Percentiles rank a stretch among this genome's conserved stretches.
Conservation (phyloP, 92 coral and sea anemone species). For the Epizoanthus fatuus region DNA sequence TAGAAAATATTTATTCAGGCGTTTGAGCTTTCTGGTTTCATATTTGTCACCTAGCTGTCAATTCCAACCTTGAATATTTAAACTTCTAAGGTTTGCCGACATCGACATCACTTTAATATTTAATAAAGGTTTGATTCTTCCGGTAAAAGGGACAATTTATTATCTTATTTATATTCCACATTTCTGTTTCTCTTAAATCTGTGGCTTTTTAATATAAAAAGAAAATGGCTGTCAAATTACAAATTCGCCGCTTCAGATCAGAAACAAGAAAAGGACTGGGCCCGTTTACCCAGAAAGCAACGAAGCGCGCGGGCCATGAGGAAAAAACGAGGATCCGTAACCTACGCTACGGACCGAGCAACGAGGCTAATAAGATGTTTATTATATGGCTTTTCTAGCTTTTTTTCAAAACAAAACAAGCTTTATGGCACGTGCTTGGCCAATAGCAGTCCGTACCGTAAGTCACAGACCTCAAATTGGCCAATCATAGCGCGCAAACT, state of each 20-base stretch:
- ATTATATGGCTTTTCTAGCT: no score
- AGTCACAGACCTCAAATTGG: no score
- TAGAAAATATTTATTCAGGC: neutral
- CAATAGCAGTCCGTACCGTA: no score
- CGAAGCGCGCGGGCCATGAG: no score
- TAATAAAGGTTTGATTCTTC: neutral
- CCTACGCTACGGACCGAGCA: no score
- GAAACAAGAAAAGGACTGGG: neutral
- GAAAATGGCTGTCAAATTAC: neutral
- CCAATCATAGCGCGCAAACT: no score
- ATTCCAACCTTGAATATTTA: neutral
- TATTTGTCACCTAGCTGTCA: conserved; percentile 8
- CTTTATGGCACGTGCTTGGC: no score
- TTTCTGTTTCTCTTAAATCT: neutral
- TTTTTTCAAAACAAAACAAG: no score
- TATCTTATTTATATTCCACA: neutral
- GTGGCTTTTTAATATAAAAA: neutral
- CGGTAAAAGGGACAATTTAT: neutral
- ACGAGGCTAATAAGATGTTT: no score
- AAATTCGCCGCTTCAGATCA: neutral
- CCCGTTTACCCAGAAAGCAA: no score
- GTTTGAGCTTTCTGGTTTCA: neutral
- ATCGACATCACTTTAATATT: conserved; percentile 13
- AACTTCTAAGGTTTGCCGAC: neutral
- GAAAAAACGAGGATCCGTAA: no score